Evolutionary conservation across 2,113 vertebrate genomes (phyloP).

Genomic region (Entelurus aequoreus): DNA sequence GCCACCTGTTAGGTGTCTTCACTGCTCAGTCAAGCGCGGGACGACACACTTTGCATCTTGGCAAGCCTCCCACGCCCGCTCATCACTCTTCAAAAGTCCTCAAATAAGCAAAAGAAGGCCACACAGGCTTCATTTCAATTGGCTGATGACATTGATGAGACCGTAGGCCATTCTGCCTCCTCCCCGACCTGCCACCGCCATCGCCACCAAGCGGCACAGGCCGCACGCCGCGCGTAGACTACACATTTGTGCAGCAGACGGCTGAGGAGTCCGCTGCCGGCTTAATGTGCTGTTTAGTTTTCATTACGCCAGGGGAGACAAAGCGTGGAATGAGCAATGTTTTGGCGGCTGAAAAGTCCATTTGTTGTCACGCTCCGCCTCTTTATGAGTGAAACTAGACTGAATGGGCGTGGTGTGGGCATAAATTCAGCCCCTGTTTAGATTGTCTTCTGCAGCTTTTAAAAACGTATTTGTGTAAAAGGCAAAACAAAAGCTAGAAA

Average conservation of each 20-base stretch:
- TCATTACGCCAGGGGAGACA: constrained; percentile 39
- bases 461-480: too few relatives aligned
- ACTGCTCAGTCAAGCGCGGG: constrained; percentile 57
- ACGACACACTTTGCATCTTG: constrained; percentile 60
- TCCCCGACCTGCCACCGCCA: constrained; percentile 17
- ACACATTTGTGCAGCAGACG: constrained; percentile 43
- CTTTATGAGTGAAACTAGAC: constrained; percentile 1
- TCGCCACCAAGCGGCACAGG: constrained; percentile 18
- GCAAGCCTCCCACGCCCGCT: constrained; percentile 53
- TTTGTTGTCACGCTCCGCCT: constrained; percentile 12
- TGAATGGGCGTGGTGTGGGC: not conserved
- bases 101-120: constrained; percentile 48
- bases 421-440: not conserved
- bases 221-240: constrained; percentile 37
- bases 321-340: constrained; percentile 35
- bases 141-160: constrained; percentile 53
- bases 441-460: not conserved
- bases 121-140: constrained; percentile 56
- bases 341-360: constrained; percentile 3
- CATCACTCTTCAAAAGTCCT: constrained; percentile 60
- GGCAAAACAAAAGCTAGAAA: too few relatives aligned
- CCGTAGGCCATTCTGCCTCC: constrained; percentile 22
- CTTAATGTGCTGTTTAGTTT: constrained; percentile 56
- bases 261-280: constrained; percentile 32
- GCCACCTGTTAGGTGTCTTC: constrained; percentile 60